Conservation (phyloP, 1,140 invertebrate species). For the Drosophila simulans region DNA sequence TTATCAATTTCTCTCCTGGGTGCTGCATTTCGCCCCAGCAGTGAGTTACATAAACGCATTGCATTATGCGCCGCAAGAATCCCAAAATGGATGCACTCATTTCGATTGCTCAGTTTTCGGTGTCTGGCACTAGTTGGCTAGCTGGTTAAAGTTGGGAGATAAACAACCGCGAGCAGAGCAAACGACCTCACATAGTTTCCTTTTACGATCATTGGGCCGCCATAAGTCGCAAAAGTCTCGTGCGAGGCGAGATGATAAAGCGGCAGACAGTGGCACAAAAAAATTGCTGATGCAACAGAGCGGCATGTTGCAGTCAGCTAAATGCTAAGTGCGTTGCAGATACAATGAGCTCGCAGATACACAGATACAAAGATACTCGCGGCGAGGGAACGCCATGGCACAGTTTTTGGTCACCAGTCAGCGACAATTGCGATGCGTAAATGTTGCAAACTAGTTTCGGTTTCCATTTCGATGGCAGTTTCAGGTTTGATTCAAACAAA, state of each 20-base stretch:
- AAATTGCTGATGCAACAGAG: conserved; percentile 77
- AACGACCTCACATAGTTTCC: conserved; percentile 78
- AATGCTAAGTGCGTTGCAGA: conserved; percentile 76
- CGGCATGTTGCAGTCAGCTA: conserved; percentile 74
- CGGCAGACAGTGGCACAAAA: conserved; percentile 30
- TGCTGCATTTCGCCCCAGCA: conserved; percentile 36
- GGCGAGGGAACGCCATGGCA: conserved; percentile 64
- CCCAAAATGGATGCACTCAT: conserved; percentile 33
- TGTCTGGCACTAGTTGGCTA: conserved; percentile 42
- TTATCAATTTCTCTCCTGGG: conserved; percentile 66
- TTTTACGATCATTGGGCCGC: conserved; percentile 54
- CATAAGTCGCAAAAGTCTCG: conserved; percentile 75
- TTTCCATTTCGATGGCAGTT: conserved; percentile 57
- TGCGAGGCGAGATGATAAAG: conserved; percentile 68
- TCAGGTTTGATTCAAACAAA: conserved; percentile 47
- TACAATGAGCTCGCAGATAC: conserved; percentile 1
- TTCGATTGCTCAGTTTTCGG: conserved; percentile 37
- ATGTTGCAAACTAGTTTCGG: conserved; percentile 68
- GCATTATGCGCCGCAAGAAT: conserved; percentile 38
- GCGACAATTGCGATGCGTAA: conserved; percentile 55
- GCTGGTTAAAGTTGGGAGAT: conserved; percentile 45
- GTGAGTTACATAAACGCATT: conserved; percentile 64
- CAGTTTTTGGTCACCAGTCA: conserved; percentile 69
- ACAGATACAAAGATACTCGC: conserved; percentile 8
- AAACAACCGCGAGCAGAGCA: conserved; percentile 34